Evolutionary conservation across 2,113 vertebrate genomes (phyloP), one percentile per base, ranked within the genome.

Genomic region (Rhadina sibilatrix): DNA sequence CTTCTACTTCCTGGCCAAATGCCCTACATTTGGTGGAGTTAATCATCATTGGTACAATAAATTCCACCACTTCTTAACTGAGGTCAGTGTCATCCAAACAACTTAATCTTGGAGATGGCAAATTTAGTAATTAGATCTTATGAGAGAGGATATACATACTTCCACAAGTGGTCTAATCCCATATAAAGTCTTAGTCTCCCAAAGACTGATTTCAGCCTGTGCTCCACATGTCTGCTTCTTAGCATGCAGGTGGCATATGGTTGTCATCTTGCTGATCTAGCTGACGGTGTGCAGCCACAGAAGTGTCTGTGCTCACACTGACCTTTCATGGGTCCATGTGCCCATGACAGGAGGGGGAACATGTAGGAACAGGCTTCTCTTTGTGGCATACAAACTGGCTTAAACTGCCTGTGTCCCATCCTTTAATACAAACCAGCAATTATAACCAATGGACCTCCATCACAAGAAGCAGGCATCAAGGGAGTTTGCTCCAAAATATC

Each of bases 1-100:
- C 49, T 87, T 85, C 71, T 7, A 15, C 18, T 88, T 94, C 90
- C 90, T 94, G 68, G 90, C 23, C 70, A 93, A 83, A 91, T 92
- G 53, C 22, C 46, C 11, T 37, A 47, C 30, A 63, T 49, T 56
- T 70, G 15, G 49, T 49, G 18, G 42, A 63, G 49, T 56, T 54
- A 44, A 49, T 77, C 3, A 40, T 28, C 46, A 28, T 72, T 79
- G 83, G 31, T 49, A 77, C 42, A n/a, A 23, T 56, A 77, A 87
- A 83, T 27, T 84, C n/a, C 24, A 31, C 21, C 75, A 44, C 13
- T 87, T 77, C 33, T 75, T 72, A 64, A 53, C 37, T 80, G 40
- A 90, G 74, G 71, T 59, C 33, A 15, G 9, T 37, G 24, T 90
- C 46, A 72, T n/a, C 40, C 78, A 93, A 83, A 89, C 4, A 60